Evolutionary conservation across 64 coral and sea anemone genomes (phyloP).

Genomic region (Stylophora pistillata): DNA sequence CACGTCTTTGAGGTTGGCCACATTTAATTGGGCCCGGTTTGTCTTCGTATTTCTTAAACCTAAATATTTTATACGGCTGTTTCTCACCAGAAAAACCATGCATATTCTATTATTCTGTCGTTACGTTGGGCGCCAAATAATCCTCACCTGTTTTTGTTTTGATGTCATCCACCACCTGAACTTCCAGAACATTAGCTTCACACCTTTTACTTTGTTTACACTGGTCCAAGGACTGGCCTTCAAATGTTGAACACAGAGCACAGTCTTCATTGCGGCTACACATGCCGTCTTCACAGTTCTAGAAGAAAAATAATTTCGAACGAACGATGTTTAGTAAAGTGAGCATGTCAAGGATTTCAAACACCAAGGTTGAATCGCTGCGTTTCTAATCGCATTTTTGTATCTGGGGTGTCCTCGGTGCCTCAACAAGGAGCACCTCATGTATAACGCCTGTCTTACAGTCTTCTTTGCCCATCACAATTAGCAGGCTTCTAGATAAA

Average conservation of each 20-base stretch:
- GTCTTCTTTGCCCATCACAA: too few relatives aligned
- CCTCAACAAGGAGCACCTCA: too few relatives aligned
- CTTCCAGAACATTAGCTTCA: slow-evolving; percentile 57
- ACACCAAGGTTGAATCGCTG: too few relatives aligned
- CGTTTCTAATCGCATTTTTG: too few relatives aligned
- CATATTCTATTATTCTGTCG: not conserved
- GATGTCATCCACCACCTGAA: slow-evolving; percentile 63
- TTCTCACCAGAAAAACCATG: not conserved
- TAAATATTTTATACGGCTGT: not conserved
- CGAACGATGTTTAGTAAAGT: not conserved
- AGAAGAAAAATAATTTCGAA: not conserved
- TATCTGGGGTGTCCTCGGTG: too few relatives aligned
- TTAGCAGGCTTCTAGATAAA: too few relatives aligned
- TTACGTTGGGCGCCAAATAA: too few relatives aligned
- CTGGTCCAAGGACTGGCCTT: slow-evolving; percentile 60
- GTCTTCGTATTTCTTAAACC: not conserved
- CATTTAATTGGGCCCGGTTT: not conserved
- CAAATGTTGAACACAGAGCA: slow-evolving; percentile 59
- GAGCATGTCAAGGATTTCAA: too few relatives aligned
- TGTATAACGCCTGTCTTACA: too few relatives aligned
- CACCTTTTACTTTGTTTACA: slow-evolving; percentile 69
- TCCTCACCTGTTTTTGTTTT: slow-evolving; percentile 69
- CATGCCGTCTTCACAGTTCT: slow-evolving; percentile 77
- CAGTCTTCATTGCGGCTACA: slow-evolving; percentile 76
- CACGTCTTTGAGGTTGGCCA: not conserved